A percentile compares a stretch with the other conserved stretches of the same genome.
Evolutionary conservation across 2,797 vertebrate genomes (phyloP).

Genomic region (Hippocampus kuda): DNA sequence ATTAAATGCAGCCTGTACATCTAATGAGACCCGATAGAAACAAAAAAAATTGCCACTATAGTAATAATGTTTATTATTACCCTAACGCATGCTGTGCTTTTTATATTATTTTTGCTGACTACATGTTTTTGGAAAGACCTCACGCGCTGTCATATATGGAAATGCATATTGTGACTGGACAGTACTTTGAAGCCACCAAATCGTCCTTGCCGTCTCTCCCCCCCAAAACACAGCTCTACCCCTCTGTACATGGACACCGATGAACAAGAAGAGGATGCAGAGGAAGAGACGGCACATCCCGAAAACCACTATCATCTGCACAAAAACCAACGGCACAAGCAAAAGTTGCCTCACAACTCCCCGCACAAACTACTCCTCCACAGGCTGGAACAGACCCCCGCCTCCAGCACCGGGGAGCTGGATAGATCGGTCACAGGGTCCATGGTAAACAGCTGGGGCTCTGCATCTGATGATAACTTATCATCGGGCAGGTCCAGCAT

Average conservation of each 20-base stretch:
- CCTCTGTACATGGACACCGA: slow-evolving; percentile 79
- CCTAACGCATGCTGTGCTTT: too few species aligned
- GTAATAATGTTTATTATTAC: not conserved
- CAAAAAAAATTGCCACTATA: not conserved
- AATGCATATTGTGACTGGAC: not conserved
- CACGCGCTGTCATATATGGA: not conserved
- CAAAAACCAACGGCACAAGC: slow-evolving; percentile 40
- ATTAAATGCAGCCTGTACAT: not conserved
- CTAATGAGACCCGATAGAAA: not conserved
- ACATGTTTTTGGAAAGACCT: too few species aligned
- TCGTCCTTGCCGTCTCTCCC: slow-evolving; percentile 67
- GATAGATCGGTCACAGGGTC: slow-evolving; percentile 88
- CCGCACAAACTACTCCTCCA: slow-evolving; percentile 70
- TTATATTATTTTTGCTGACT: too few species aligned
- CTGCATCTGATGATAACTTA: slow-evolving; percentile 89
- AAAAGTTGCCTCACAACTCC: slow-evolving; percentile 55
- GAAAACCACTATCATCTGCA: slow-evolving; percentile 64
- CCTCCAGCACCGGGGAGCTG: slow-evolving; percentile 85
- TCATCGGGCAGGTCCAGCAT: slow-evolving; percentile 80
- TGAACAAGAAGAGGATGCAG: slow-evolving; percentile 59
- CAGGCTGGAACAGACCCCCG: slow-evolving; percentile 84
- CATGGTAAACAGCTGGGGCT: slow-evolving; percentile 96
- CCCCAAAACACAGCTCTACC: slow-evolving; percentile 75
- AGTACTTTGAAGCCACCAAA: slow-evolving; percentile 41
- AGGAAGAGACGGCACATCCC: slow-evolving; percentile 59